phyloP scores from a whole-genome alignment of 2,888 invertebrate species.

The Drosophila percnosoma region DNA sequence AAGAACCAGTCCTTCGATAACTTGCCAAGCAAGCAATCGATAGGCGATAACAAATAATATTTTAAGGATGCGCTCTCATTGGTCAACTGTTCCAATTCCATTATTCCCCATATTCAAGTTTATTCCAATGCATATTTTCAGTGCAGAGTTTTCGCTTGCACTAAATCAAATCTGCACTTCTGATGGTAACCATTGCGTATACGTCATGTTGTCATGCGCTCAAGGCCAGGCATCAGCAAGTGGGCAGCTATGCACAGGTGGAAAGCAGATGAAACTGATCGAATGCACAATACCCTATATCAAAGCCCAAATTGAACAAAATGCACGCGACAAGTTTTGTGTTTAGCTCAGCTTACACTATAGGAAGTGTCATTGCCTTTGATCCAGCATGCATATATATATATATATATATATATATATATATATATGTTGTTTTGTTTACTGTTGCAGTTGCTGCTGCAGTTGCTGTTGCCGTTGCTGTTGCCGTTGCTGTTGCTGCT shows the following conservation, averaged over 20 bases:
- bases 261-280: not conserved
- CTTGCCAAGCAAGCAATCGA: no score
- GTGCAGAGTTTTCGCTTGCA: not conserved
- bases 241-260: not conserved
- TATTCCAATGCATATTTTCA: not conserved
- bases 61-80: not conserved
- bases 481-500: not conserved
- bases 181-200: slow-evolving; percentile 22
- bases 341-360: slow-evolving; percentile 2
- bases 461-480: not conserved
- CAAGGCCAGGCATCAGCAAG: slow-evolving; percentile 8
- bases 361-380: not conserved
- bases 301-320: not conserved
- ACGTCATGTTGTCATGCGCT: slow-evolving; percentile 16
- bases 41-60: not conserved
- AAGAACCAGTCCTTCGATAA: no score
- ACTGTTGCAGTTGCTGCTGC: not conserved
- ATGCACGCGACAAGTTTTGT: not conserved
- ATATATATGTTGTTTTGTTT: not conserved
- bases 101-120: not conserved
- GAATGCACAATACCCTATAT: not conserved
- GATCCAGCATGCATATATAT: not conserved
- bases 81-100: not conserved
- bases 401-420: not conserved
- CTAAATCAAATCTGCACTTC: not conserved